Base-by-base conservation (phyloP, 1,140 invertebrate genomes). In the Oreohelix idahoensis region DNA sequence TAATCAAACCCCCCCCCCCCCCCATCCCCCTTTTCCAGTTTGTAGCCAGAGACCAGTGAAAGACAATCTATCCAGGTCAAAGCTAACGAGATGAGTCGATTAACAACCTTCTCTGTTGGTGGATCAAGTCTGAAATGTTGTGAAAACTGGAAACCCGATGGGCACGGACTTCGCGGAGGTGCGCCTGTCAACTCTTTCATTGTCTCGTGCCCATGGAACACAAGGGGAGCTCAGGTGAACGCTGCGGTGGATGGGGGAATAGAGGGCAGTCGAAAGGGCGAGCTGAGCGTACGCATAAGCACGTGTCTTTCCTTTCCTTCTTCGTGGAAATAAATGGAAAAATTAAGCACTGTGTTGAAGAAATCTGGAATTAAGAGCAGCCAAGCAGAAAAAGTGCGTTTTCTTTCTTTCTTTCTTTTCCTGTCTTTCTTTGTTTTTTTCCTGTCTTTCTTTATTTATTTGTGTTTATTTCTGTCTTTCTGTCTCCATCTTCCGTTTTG, bases 51-150 rank as follows among this genome's bases (percentile, higher is more conserved):
- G 53, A n/a, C 29, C n/a, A 29, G 63, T 1, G 63, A 32, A 35
- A 66, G 63, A 66, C 63, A 23, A 35, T 35, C 63, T 66, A 66
- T 66, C 32, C 63, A 66, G n/a, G 63, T 66, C 63, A 17, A 29
- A 35, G 29, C 29, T 66, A 66, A 66, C 29, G 63, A 32, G n/a
- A 32, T 66, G n/a, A 29, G 63, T 66, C 63, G 63, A 66, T 66
- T 66, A 66, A 17, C n/a, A 32, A 32, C 63, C 63, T 29, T 35
- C 63, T 26, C 2, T 10, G 63, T 66, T 66, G n/a, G 5, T 66
- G 29, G 1, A 66, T 29, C 63, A 66, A n/a, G 29, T 66, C 29
- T 8, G 63, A 66, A n/a, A 32, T 32, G 29, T 66, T 66, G n/a
- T 66, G 29, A 35, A 66, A 66, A 66, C n/a, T 35, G 29, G 63